These are phyloP conservation scores for Tachyglossus aculeatus DNA, from an alignment of 2,797 vertebrate species.

Conservation along the genomic window DNA sequence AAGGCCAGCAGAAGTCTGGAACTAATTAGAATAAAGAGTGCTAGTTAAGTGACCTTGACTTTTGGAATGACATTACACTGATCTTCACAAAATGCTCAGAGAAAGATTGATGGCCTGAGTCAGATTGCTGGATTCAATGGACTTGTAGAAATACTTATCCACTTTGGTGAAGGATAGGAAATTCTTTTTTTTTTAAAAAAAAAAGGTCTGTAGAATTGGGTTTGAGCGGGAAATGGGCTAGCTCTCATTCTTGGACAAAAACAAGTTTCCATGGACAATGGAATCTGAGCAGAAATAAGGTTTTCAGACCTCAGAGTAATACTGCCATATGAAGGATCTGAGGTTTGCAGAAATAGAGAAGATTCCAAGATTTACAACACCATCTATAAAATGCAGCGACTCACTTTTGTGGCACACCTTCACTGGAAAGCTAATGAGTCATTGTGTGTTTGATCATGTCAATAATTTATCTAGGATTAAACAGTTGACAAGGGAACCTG, in stretches of 20 bases:
- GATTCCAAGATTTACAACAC: neutral
- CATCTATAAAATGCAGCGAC: neutral
- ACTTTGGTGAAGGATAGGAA: neutral
- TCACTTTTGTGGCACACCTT: too few species aligned
- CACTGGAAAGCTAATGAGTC: too few species aligned
- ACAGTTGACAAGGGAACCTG: too few species aligned
- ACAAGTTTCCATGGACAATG: neutral
- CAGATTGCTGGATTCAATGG: neutral
- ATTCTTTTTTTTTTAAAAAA: neutral
- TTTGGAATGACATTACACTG: slow-evolving; percentile 2
- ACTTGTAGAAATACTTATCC: too few species aligned
- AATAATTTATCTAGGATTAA: too few species aligned
- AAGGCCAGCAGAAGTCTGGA: neutral
- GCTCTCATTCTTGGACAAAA: neutral
- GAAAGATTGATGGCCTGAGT: neutral
- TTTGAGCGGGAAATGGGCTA: neutral
- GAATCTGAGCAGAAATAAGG: neutral
- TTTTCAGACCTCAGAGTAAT: too few species aligned
- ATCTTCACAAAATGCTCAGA: neutral
- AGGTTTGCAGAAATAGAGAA: neutral
- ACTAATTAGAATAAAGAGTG: slow-evolving; percentile 15
- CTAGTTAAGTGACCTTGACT: neutral
- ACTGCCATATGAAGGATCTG: neutral
- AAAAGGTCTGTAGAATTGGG: neutral
- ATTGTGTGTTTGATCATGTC: too few species aligned